Evolutionary conservation across 2,797 vertebrate species (phyloP).

Genomic region (Pantherophis alleghaniensis): DNA sequence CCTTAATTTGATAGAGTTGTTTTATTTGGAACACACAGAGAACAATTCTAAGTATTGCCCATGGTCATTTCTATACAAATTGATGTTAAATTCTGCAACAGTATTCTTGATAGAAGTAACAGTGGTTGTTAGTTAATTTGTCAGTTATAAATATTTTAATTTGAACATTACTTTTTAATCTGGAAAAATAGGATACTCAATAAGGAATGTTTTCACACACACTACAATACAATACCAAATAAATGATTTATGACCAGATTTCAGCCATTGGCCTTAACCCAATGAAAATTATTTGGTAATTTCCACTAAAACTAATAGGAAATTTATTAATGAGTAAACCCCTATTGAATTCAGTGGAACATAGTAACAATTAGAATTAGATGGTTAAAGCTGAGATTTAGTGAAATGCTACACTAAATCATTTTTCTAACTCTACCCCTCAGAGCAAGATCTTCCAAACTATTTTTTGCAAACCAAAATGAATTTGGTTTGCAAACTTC

Average conservation of each 20-base stretch:
- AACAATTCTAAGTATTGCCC: slow-evolving; percentile 22
- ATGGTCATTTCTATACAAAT: slow-evolving; percentile 37
- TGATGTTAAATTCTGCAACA: slow-evolving; percentile 37
- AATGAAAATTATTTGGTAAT: slow-evolving; percentile 1
- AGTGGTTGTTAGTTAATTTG: slow-evolving; percentile 28
- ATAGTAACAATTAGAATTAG: background rate
- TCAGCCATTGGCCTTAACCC: background rate
- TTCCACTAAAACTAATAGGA: background rate
- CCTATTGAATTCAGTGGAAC: background rate
- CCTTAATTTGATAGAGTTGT: background rate
- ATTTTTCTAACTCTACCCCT: background rate
- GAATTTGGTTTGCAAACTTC: background rate
- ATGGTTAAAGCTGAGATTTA: background rate
- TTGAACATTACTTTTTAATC: background rate
- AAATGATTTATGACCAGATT: background rate
- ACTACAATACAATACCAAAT: background rate
- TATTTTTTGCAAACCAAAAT: background rate
- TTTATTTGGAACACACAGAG: slow-evolving; percentile 24
- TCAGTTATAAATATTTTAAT: slow-evolving; percentile 43
- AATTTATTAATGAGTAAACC: background rate
- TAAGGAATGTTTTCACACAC: background rate
- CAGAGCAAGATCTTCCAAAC: background rate
- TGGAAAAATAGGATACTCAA: background rate
- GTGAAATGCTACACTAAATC: background rate
- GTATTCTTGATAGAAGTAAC: slow-evolving; percentile 25